Base-by-base conservation (phyloP, 1,140 invertebrate species). In the Ceratosolen fusciceps region DNA sequence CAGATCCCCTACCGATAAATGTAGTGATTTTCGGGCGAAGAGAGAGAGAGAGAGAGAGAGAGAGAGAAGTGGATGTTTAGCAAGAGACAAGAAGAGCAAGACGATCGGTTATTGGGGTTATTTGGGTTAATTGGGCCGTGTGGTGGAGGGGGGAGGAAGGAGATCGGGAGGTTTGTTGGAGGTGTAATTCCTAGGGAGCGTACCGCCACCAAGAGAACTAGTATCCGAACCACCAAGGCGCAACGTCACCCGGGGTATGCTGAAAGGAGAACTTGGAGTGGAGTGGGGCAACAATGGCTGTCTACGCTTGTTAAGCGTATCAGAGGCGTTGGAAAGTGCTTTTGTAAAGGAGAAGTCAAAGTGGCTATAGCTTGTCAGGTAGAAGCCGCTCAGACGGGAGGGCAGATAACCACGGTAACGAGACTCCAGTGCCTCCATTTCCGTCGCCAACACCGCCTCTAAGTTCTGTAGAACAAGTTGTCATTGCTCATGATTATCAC, bases 371-470 rank as follows among this genome's bases (percentile, higher is more conserved):
- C 83, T 83, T 34, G 84, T 79, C 80, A 87, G 83, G 83, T 86
- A 89, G 79, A 90, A 83, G 83, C 86, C 84, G 84, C 85, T 86
- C 83, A 87, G 82, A 82, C 86, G 84, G 74, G 86, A 86, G 56
- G 87, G 86, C 70, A 90, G 87, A 86, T 86, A 87, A 83, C 86
- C 88, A 82, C 85, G 85, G 82, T 90, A 90, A 65, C 84, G 85
- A 78, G 84, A 83, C 85, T 89, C 88, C 89, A 90, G 88, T 82
- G 85, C 85, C 81, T 88, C 88, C 87, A 86, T 87, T 86, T 90
- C 85, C 80, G 83, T 80, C 81, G 86, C 85, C 86, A 90, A 86
- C 80, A 87, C 88, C 81, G 86, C 84, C 84, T 90, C 89, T 85
- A 90, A 85, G 83, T 86, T 88, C 89, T 90, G 90, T 81, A 89